Conservation (phyloP, 2,113 vertebrate species). For the Parus major region DNA sequence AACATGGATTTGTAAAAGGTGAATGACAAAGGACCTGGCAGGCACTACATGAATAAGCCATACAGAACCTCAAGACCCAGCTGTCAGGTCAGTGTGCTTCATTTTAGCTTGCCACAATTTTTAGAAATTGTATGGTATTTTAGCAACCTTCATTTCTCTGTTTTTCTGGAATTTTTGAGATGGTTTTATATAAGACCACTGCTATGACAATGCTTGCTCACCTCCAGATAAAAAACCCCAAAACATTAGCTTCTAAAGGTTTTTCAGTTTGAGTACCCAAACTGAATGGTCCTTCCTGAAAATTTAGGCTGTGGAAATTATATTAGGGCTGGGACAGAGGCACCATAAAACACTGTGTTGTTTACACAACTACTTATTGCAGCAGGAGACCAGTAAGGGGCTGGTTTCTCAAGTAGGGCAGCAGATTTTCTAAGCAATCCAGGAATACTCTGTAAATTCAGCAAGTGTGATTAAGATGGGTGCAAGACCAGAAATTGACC, state of each 20-base stretch:
- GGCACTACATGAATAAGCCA: not conserved
- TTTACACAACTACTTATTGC: not conserved
- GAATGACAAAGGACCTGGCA: not conserved
- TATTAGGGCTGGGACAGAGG: not conserved
- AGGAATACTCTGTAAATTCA: not conserved
- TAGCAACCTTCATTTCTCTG: not conserved
- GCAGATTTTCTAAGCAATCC: not conserved
- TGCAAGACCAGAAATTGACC: not conserved
- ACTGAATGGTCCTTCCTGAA: not conserved
- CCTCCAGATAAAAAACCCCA: not conserved
- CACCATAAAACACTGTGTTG: not conserved
- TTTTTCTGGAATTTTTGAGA: not conserved
- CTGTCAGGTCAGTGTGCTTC: not conserved
- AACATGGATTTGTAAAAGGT: not conserved
- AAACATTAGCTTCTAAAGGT: not conserved
- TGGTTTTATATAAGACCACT: fast-evolving
- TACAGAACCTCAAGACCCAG: not conserved
- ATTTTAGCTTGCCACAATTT: not conserved
- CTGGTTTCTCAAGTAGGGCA: not conserved
- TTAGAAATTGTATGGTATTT: not conserved
- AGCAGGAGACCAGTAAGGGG: not conserved
- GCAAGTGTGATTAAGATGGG: not conserved
- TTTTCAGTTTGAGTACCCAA: not conserved
- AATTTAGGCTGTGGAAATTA: not conserved
- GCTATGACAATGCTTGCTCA: not conserved